Evolutionary conservation across 2,113 vertebrate species (phyloP).

Genomic region (Gallinago media): DNA sequence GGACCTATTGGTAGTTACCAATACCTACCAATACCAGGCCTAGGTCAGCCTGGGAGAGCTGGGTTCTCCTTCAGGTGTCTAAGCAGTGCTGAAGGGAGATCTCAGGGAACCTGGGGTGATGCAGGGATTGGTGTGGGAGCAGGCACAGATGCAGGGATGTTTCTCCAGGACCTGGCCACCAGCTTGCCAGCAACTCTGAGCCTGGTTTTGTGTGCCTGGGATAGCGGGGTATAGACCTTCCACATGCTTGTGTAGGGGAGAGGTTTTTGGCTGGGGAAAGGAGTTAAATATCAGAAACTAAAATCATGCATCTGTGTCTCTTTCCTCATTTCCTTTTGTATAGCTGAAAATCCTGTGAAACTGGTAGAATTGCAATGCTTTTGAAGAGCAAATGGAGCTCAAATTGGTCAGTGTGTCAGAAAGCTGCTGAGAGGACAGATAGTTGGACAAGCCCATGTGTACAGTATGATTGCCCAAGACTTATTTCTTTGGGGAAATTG

Average conservation of each 20-base stretch:
- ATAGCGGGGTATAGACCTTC: accelerated
- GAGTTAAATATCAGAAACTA: background rate
- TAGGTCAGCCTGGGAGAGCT: background rate
- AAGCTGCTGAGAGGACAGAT: background rate
- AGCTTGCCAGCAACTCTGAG: background rate
- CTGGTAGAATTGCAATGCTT: background rate
- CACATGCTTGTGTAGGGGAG: background rate
- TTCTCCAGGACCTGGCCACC: background rate
- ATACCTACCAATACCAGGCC: background rate
- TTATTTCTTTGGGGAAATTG: background rate
- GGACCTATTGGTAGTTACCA: accelerated
- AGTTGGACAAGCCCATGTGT: background rate
- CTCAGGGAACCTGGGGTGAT: background rate
- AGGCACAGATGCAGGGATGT: accelerated
- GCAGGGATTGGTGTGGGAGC: too few species aligned
- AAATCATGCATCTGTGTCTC: background rate
- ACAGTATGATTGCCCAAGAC: background rate
- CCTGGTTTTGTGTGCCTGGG: background rate
- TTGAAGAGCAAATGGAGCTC: background rate
- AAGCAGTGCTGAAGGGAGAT: background rate
- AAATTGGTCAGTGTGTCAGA: background rate
- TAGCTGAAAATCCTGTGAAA: background rate
- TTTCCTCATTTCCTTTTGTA: background rate
- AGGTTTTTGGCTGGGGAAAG: background rate
- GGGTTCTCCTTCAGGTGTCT: background rate